phyloP scores from a whole-genome alignment of 92 coral and sea anemone genomes.

The Zoanthus solanderi region DNA sequence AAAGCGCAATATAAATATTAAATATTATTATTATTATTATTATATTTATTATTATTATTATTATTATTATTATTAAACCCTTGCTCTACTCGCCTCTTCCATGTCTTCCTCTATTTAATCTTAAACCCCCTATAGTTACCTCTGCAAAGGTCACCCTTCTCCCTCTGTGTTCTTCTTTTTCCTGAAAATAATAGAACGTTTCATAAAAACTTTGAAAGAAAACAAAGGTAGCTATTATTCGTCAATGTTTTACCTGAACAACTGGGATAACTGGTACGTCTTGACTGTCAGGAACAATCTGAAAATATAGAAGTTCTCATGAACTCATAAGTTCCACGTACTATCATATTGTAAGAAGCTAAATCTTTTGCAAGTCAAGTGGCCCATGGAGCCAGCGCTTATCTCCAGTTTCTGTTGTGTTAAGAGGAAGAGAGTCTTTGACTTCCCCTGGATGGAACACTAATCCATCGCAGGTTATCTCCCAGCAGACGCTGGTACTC shows the following conservation, averaged over 20 bases:
- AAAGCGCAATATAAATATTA: no score
- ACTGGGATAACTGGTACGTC: constrained; percentile 22
- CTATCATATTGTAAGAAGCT: neutral
- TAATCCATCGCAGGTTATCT: no score
- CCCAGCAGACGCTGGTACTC: no score
- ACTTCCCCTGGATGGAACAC: no score
- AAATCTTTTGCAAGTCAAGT: no score
- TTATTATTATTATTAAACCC: no score
- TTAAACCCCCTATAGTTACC: neutral
- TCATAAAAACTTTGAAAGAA: neutral
- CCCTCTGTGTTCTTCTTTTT: constrained; percentile 7
- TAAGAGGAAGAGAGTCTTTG: no score
- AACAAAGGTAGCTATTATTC: neutral
- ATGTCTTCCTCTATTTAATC: neutral
- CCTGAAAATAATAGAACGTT: neutral
- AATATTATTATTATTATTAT: no score
- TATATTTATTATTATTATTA: no score
- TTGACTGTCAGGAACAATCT: constrained; percentile 40
- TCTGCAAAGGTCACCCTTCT: constrained; percentile 45
- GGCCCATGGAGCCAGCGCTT: no score
- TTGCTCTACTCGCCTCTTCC: neutral
- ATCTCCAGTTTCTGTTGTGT: no score
- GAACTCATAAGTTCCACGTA: no score
- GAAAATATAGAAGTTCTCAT: neutral
- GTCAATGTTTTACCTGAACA: constrained; percentile 4